Evolutionary conservation across 1,140 invertebrate genomes (phyloP).

Genomic region (Bombus pyrosoma): DNA sequence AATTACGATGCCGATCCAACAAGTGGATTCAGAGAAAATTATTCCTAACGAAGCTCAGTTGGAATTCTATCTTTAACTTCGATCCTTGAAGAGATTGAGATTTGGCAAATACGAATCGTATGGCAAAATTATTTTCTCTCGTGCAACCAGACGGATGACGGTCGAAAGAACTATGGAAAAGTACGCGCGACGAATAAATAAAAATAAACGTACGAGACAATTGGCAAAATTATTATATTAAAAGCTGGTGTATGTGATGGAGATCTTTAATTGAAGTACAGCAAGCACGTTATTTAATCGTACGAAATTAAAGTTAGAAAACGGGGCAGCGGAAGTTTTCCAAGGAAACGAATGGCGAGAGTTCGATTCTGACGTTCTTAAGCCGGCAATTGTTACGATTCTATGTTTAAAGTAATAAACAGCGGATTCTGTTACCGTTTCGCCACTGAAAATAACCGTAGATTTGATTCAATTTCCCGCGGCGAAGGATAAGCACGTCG

Average conservation of each 20-base stretch:
- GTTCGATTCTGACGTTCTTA: background rate
- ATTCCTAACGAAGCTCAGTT: background rate
- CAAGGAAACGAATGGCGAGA: background rate
- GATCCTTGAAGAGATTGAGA: background rate
- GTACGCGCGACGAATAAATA: background rate
- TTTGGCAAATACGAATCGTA: background rate
- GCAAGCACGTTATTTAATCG: background rate
- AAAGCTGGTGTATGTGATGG: too few relatives aligned
- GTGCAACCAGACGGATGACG: too few relatives aligned
- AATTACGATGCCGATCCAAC: too few relatives aligned
- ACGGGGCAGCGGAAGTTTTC: constrained; percentile 15
- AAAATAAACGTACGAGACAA: too few relatives aligned
- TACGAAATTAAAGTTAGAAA: background rate
- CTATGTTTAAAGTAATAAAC: constrained; percentile 30
- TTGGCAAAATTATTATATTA: too few relatives aligned
- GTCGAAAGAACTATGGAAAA: too few relatives aligned
- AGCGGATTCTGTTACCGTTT: background rate
- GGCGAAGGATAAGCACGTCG: background rate
- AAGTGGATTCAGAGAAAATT: too few relatives aligned
- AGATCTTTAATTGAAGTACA: background rate
- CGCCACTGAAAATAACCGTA: background rate
- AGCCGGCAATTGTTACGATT: constrained; percentile 15
- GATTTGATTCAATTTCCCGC: background rate
- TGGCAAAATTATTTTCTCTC: background rate
- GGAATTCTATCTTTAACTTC: background rate